Conservation (phyloP, 2,888 invertebrate genomes). For the Clivina fossor region DNA sequence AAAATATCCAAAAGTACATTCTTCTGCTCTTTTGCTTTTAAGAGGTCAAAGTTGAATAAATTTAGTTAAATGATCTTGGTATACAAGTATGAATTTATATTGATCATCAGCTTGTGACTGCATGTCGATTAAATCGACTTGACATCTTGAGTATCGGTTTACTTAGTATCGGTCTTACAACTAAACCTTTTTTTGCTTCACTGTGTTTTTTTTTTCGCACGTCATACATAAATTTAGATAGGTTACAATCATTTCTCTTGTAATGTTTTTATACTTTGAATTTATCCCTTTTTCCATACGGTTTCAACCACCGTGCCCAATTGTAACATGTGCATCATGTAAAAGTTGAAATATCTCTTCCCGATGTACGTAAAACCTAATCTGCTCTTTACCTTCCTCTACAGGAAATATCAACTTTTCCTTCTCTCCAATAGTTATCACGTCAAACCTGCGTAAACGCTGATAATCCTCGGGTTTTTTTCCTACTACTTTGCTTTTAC, state of each 20-base stretch:
- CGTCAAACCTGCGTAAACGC: too few species aligned
- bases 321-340: slow-evolving; percentile 29
- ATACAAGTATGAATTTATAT: slow-evolving; percentile 48
- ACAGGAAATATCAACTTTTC: too few species aligned
- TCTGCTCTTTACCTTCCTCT: too few species aligned
- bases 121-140: slow-evolving; percentile 49
- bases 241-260: slow-evolving; percentile 8
- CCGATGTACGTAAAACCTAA: too few species aligned
- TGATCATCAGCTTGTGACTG: slow-evolving; percentile 45
- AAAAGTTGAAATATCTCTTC: too few species aligned
- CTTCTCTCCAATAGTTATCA: too few species aligned
- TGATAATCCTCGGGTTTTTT: too few species aligned
- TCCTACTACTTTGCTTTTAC: too few species aligned
- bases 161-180: slow-evolving; percentile 36
- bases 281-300: slow-evolving; percentile 15
- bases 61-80: slow-evolving; percentile 51
- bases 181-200: slow-evolving; percentile 34
- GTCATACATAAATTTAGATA: slow-evolving; percentile 16
- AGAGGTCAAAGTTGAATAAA: slow-evolving; percentile 48
- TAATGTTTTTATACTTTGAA: slow-evolving; percentile 33
- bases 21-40: slow-evolving; percentile 45
- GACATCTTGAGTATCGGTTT: slow-evolving; percentile 46
- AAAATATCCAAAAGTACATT: slow-evolving; percentile 51
- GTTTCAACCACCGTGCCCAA: slow-evolving; percentile 27
- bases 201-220: slow-evolving; percentile 22